phyloP scores from a whole-genome alignment of 2,888 invertebrate genomes.

The Drosophila kuntzei region DNA sequence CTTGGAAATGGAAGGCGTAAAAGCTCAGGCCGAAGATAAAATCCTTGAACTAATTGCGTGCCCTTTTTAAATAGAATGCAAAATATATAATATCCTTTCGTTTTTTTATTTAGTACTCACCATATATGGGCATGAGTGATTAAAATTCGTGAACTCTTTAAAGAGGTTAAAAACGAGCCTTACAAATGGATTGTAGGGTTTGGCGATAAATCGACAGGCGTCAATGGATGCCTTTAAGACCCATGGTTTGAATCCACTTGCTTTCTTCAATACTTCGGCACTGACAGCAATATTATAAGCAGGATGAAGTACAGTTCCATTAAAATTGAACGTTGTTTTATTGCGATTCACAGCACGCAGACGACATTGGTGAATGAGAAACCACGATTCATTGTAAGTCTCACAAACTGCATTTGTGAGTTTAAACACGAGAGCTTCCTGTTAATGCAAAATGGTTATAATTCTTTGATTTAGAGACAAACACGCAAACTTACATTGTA shows the following conservation, averaged over 20 bases:
- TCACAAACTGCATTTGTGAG: conserved; percentile 28
- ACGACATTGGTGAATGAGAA: conserved; percentile 19
- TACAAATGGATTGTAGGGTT: conserved; percentile 19
- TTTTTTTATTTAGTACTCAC: too few relatives aligned
- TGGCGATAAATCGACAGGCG: conserved; percentile 25
- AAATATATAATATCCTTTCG: too few relatives aligned
- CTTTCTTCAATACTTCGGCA: conserved; percentile 18
- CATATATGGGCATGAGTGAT: conserved; percentile 36
- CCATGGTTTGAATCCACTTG: conserved; percentile 48
- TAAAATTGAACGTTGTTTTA: not conserved
- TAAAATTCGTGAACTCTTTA: conserved; percentile 18
- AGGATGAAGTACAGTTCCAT: conserved; percentile 19
- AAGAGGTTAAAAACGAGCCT: conserved; percentile 6
- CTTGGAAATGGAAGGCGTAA: conserved; percentile 32
- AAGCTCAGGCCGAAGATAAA: conserved; percentile 17
- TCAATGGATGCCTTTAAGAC: conserved; percentile 16
- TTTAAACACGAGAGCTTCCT: conserved; percentile 19
- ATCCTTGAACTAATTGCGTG: conserved; percentile 10
- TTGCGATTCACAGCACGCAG: conserved; percentile 25
- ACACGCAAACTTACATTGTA: not conserved
- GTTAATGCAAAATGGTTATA: too few relatives aligned
- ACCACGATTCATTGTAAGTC: conserved; percentile 9
- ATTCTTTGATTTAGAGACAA: not conserved
- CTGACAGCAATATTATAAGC: not conserved
- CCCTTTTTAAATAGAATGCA: conserved; percentile 12